Conservation (phyloP, 1,140 invertebrate species). For the Magallana gigas region DNA sequence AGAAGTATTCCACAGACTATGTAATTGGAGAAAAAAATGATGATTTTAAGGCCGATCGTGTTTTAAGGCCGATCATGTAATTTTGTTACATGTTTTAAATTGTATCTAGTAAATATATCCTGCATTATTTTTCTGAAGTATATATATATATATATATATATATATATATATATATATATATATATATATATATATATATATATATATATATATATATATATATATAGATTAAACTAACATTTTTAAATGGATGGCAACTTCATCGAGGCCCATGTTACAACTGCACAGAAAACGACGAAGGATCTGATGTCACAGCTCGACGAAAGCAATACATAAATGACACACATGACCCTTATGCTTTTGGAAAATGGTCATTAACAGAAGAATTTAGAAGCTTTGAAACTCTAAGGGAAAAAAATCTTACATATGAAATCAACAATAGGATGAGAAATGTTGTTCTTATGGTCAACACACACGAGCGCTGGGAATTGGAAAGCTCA, state of each 20-base stretch:
- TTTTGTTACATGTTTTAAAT: no score
- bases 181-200: no score
- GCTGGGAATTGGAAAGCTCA: not conserved
- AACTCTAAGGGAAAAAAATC: not conserved
- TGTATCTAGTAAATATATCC: no score
- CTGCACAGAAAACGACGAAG: not conserved
- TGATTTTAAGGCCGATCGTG: no score
- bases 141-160: no score
- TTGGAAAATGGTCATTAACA: not conserved
- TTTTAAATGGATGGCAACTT: not conserved
- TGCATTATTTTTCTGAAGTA: no score
- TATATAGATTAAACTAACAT: no score
- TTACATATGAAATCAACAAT: not conserved
- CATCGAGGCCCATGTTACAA: not conserved
- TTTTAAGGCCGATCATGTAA: no score
- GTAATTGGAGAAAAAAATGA: no score
- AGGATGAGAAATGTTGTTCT: not conserved
- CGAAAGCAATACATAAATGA: not conserved
- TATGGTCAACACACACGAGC: not conserved
- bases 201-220: no score
- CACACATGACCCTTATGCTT: not conserved
- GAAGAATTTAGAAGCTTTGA: not conserved
- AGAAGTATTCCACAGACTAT: no score
- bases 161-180: no score
- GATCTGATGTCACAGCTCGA: not conserved